A percentile compares a stretch with the other conserved stretches of the same genome.
These are phyloP conservation scores for Actinemys pallida DNA, from an alignment of 2,113 vertebrate genomes.

Conservation along the genomic window DNA sequence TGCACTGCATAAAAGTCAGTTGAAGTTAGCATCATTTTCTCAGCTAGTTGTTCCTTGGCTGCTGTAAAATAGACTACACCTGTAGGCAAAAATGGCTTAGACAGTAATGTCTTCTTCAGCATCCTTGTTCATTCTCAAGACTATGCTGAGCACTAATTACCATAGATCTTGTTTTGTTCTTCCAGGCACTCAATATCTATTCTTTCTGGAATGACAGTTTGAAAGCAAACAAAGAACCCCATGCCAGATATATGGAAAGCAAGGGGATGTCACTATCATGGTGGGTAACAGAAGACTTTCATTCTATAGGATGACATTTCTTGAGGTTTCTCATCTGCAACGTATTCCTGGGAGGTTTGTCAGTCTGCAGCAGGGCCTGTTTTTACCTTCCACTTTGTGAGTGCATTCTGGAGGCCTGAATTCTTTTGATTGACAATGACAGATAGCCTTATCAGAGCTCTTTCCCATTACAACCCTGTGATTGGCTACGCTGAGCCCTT, in stretches of 20 bases:
- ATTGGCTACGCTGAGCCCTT: constrained; percentile 4
- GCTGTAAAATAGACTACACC: not conserved
- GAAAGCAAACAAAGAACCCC: not conserved
- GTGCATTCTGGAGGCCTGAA: not conserved
- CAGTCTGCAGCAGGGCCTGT: not conserved
- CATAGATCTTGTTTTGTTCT: not conserved
- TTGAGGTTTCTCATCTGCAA: not conserved
- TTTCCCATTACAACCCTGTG: not conserved
- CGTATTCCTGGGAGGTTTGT: not conserved
- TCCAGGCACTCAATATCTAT: not conserved
- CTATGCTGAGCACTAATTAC: not conserved
- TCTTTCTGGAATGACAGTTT: not conserved
- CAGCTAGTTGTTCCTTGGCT: not conserved
- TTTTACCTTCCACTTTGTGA: not conserved
- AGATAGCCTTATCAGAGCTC: constrained; percentile 25
- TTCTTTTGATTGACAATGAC: constrained; percentile 46
- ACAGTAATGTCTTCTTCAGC: not conserved
- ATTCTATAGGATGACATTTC: not conserved
- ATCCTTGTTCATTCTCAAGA: accelerated
- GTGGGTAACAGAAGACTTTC: not conserved
- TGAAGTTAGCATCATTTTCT: constrained; percentile 4
- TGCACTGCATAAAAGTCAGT: not conserved
- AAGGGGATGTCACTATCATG: not conserved
- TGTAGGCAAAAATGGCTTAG: not conserved
- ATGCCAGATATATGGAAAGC: not conserved